These are phyloP conservation scores for Drosophila bunnanda DNA, from an alignment of 2,888 invertebrate species.

Conservation along the genomic window DNA sequence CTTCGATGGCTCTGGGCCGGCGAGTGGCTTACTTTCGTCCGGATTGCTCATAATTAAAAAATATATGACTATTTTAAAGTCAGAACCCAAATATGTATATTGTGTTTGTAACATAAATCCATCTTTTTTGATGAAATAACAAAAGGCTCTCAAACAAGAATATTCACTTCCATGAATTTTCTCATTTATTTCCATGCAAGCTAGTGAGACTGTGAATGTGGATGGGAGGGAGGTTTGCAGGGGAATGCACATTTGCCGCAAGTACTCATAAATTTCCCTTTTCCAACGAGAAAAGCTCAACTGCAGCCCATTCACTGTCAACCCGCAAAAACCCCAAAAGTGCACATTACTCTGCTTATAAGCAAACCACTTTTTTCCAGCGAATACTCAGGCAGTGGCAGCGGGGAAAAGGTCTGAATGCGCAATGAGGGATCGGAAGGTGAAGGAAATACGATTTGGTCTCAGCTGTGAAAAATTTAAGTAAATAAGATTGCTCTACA, in stretches of 20 bases:
- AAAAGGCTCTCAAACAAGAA: slow-evolving; percentile 17
- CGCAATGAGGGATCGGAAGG: slow-evolving; percentile 4
- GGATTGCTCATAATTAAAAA: slow-evolving; percentile 11
- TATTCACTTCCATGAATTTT: slow-evolving; percentile 26
- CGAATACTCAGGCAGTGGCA: slow-evolving; percentile 8
- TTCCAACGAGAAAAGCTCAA: slow-evolving; percentile 31
- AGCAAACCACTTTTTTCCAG: slow-evolving; percentile 47
- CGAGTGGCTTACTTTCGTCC: background rate
- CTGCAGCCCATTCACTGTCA: slow-evolving; percentile 35
- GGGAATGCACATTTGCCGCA: slow-evolving; percentile 30
- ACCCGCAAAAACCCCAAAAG: slow-evolving; percentile 37
- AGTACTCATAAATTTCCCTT: slow-evolving; percentile 60
- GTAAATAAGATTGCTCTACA: background rate
- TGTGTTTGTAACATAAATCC: slow-evolving; percentile 2
- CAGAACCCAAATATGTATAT: background rate
- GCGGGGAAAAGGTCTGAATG: background rate
- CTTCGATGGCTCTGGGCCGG: background rate
- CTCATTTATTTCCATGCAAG: slow-evolving; percentile 24
- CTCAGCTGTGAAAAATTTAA: background rate
- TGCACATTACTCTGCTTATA: slow-evolving; percentile 48
- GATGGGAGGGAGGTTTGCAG: background rate
- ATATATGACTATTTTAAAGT: background rate
- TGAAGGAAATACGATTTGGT: slow-evolving; percentile 17
- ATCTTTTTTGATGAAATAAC: slow-evolving; percentile 1
- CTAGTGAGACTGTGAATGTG: slow-evolving; percentile 1